Evolutionary conservation across 1,140 invertebrate species (phyloP).

Genomic region (Microplitis demolitor): DNA sequence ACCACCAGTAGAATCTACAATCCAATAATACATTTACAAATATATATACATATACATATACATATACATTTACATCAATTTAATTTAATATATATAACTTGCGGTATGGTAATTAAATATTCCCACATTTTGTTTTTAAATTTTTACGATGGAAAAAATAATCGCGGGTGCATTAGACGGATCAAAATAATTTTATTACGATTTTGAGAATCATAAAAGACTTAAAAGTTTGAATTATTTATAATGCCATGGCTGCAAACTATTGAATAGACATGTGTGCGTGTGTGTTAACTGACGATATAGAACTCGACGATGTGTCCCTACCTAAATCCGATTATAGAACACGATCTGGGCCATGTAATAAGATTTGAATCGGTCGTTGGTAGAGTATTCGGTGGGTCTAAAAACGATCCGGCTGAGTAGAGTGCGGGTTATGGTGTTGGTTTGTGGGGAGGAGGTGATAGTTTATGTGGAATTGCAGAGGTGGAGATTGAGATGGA

Average conservation of each 20-base stretch:
- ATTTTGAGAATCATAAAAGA: background rate
- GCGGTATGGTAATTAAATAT: background rate
- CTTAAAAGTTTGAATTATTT: background rate
- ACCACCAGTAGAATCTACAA: conserved; percentile 62
- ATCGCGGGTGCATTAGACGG: too few relatives aligned
- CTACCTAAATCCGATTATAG: conserved; percentile 48
- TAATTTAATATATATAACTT: too few relatives aligned
- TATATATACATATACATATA: too few relatives aligned
- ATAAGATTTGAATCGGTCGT: background rate
- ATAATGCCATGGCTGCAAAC: background rate
- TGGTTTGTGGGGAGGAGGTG: conserved; percentile 8
- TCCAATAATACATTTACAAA: background rate
- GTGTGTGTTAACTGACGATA: too few relatives aligned
- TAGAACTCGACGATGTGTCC: conserved; percentile 22
- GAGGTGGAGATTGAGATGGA: background rate
- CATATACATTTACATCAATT: too few relatives aligned
- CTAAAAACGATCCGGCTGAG: too few relatives aligned
- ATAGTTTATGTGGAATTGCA: too few relatives aligned
- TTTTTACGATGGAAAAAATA: too few relatives aligned
- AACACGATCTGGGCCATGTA: conserved; percentile 48
- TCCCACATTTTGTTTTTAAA: background rate
- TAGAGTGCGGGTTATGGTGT: background rate
- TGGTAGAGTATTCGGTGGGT: too few relatives aligned
- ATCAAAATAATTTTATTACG: too few relatives aligned
- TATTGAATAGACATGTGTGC: too few relatives aligned